phyloP scores from a whole-genome alignment of 1,140 invertebrate genomes.

The Polypedilum vanderplanki region DNA sequence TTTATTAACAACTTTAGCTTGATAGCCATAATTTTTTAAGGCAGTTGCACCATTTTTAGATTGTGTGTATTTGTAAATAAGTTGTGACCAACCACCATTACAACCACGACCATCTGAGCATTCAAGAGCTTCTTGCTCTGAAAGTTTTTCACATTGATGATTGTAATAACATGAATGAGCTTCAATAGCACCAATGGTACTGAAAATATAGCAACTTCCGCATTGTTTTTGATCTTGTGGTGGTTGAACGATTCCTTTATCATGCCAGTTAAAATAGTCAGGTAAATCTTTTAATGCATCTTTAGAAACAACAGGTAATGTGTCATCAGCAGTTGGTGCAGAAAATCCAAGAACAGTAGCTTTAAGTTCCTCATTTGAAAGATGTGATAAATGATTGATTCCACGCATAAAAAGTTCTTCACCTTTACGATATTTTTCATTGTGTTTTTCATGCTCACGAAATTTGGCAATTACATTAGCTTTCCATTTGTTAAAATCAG shows the following conservation, averaged over 20 bases:
- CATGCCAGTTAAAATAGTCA: background rate
- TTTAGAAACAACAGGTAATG: background rate
- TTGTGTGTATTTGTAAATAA: conserved; percentile 53
- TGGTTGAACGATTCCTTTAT: background rate
- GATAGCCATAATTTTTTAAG: conserved; percentile 46
- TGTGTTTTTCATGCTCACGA: background rate
- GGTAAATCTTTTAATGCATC: background rate
- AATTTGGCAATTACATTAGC: background rate
- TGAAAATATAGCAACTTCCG: conserved; percentile 48
- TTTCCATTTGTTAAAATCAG: background rate
- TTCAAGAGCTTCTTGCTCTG: conserved; percentile 57
- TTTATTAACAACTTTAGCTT: conserved; percentile 43
- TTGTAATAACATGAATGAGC: conserved; percentile 67
- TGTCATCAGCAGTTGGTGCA: background rate
- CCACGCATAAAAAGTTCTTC: background rate
- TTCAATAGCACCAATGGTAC: conserved; percentile 66
- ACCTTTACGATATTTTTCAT: background rate
- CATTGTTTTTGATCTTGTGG: conserved; percentile 35
- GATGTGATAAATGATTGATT: background rate
- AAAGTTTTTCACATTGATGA: conserved; percentile 58
- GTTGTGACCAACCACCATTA: conserved; percentile 57
- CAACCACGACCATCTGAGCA: conserved; percentile 59
- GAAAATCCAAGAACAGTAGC: background rate
- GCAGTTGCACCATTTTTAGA: conserved; percentile 51
- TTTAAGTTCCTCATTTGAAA: background rate